A percentile compares a stretch with the other conserved stretches of the same genome.
Evolutionary conservation across 64 coral and sea anemone genomes (phyloP).

Genomic region (Exaiptasia diaphana): DNA sequence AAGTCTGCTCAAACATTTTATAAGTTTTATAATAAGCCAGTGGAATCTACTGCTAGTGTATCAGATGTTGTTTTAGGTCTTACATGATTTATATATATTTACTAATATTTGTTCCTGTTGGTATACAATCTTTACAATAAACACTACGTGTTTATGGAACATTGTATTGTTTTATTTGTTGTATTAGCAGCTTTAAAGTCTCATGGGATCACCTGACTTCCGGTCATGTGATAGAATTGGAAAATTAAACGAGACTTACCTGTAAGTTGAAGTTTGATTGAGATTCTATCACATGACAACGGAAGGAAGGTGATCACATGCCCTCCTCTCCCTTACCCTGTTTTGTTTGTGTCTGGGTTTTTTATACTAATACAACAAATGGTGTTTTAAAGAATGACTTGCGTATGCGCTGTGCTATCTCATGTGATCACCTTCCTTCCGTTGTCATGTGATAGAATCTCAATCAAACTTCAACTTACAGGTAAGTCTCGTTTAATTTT

Average conservation of each 20-base stretch:
- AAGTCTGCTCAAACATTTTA: constrained; percentile 21
- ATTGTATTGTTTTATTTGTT: neutral
- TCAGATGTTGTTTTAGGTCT: neutral
- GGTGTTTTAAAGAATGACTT: neutral
- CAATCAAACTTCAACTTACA: neutral
- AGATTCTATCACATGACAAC: neutral
- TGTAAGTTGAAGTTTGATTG: too few relatives aligned
- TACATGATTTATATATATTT: neutral
- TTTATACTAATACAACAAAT: neutral
- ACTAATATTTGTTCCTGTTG: neutral
- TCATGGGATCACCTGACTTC: neutral
- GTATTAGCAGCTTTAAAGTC: neutral
- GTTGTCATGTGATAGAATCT: too few relatives aligned
- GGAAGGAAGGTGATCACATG: too few relatives aligned
- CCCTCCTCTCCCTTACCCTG: neutral
- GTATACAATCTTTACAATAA: neutral
- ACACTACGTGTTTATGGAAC: neutral
- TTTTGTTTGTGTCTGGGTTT: neutral
- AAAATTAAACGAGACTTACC: too few relatives aligned
- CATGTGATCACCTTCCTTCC: too few relatives aligned
- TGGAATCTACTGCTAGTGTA: neutral
- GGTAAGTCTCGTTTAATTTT: neutral
- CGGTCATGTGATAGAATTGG: too few relatives aligned
- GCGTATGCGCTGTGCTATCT: neutral
- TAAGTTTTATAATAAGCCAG: constrained; percentile 18